phyloP scores from a whole-genome alignment of 2,113 vertebrate genomes.

The Cyanoderma ruficeps region DNA sequence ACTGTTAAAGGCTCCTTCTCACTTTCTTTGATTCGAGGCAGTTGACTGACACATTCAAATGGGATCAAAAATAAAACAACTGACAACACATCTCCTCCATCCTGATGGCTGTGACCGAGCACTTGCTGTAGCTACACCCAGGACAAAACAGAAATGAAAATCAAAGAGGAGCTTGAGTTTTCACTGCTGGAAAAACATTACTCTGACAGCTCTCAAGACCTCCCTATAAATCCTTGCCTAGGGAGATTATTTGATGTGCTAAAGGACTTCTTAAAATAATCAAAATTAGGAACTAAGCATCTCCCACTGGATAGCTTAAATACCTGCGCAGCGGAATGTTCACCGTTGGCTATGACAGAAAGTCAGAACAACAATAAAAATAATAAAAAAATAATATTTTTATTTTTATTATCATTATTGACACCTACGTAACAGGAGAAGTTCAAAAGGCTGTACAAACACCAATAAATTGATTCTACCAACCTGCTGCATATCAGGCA shows the following conservation, averaged over 20 bases:
- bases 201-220: not conserved
- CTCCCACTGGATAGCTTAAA: not conserved
- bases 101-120: not conserved
- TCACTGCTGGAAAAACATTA: not conserved
- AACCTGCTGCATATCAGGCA: not conserved
- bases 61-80: conserved; percentile 46
- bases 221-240: not conserved
- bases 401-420: not conserved
- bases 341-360: not conserved
- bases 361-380: not conserved
- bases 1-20: conserved; percentile 38
- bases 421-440: not conserved
- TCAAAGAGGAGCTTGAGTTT: conserved; percentile 12
- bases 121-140: not conserved
- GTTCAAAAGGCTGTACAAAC: not conserved
- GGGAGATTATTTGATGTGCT: not conserved
- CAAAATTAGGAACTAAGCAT: not conserved
- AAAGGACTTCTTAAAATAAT: not conserved
- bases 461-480: not conserved
- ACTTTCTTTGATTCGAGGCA: conserved; percentile 22
- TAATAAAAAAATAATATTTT: not conserved
- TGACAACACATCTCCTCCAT: conserved; percentile 34
- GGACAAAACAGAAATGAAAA: conserved; percentile 20
- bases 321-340: not conserved
- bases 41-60: conserved; percentile 53